Base-by-base conservation (phyloP, 2,888 invertebrate species). In the Alviniconcha strummeri region DNA sequence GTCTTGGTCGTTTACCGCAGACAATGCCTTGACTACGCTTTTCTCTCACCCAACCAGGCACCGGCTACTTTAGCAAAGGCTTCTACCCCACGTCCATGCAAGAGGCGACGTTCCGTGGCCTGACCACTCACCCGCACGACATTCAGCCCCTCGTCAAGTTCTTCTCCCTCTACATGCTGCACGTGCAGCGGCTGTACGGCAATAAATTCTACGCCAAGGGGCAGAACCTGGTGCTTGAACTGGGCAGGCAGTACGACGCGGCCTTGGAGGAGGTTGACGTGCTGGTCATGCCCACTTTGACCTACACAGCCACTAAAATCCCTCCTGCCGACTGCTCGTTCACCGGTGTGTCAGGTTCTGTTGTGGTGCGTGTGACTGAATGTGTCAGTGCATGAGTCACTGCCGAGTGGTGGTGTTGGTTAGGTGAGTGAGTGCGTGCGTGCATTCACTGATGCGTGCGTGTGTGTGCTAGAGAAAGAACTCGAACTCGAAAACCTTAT, bases 271-370 rank as follows among this genome's bases (percentile, higher is more conserved):
- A 86, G 54, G 89, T 87, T 84, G 91, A 91, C 77, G 90, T 90
- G 75, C 82, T 91, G 11, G 83, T 91, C 11, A 89, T 91, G 90
- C 91, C 91, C 17, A 91, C 91, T 11, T 69, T 89, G 55, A 85
- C 88, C 17, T 85, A 79, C 74, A 85, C 83, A 19, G 86, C 89
- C 13, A 69, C 85, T 1, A 86, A 84, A 64, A 81, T 89, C 8
- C 87, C 87, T 0, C 67, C 81, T 17, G 80, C 56, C 8, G 76
- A 82, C 36, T 54, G 19, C 2, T 64, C 84, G 19, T 36, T 86
- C 17, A 13, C 60, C 57, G 87, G 88, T 87, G 83, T 75, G 84
- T 80, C 36, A 36, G 36, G 36, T 36, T 36, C 36, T 36, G 36
- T 36, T 19, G 71, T 17, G 19, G 55, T 7, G 55, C 57, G 60